These are phyloP conservation scores for Dryoscopus gambensis DNA, from an alignment of 2,113 vertebrate species.

Conservation along the genomic window DNA sequence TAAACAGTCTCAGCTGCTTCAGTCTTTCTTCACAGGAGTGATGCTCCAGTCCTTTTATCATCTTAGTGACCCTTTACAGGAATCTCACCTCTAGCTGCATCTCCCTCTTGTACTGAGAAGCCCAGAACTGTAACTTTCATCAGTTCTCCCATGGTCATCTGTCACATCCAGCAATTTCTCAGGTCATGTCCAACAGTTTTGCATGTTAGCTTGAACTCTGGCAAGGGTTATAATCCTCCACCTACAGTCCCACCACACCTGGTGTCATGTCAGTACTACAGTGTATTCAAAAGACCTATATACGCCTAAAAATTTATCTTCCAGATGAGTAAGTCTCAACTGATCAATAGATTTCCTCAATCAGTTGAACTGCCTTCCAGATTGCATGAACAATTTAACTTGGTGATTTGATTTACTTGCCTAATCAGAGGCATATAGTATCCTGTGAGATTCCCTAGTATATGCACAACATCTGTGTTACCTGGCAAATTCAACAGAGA, in stretches of 20 bases:
- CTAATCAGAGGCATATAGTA: not conserved
- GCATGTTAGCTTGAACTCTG: not conserved
- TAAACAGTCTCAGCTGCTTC: not conserved
- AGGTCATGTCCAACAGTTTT: not conserved
- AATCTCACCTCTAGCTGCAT: not conserved
- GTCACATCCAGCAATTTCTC: not conserved
- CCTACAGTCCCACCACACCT: not conserved
- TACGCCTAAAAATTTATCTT: not conserved
- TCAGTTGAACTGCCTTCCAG: not conserved
- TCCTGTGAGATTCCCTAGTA: not conserved
- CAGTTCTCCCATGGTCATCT: not conserved
- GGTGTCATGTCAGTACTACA: not conserved
- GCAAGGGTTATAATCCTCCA: not conserved
- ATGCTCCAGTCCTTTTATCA: not conserved
- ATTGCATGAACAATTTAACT: not conserved
- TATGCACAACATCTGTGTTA: not conserved
- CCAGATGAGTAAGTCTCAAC: not conserved
- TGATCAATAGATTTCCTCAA: not conserved
- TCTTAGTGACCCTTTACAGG: not conserved
- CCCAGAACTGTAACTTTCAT: not conserved
- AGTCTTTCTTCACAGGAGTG: not conserved
- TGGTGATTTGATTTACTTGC: not conserved
- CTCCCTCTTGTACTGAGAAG: not conserved
- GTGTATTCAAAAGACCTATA: not conserved
- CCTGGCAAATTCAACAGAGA: not conserved